Base-by-base conservation (phyloP, 2,888 invertebrate species). In the Agrotis puta region DNA sequence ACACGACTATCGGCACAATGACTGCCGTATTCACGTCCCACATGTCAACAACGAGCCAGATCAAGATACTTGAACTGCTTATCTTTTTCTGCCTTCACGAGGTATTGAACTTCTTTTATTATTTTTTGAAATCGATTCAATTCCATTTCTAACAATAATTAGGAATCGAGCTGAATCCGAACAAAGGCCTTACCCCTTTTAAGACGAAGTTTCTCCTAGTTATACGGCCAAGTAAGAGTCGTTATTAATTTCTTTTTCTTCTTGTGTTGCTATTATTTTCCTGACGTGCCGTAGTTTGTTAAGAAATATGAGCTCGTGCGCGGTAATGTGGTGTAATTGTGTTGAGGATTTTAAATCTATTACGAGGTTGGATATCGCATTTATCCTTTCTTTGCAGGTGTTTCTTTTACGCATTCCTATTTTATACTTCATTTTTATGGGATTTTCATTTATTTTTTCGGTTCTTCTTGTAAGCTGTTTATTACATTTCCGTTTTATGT, bases 301-400 rank as follows among this genome's bases (percentile, higher is more conserved):
- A 53, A 66, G 78, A 81, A 69, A 64, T 81, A 80, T 58, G 69
- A 69, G 65, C 56, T 70, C 18, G 33, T 66, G 53, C 13, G 54
- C 48, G 18, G 64, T 77, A 72, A 69, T 80, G 33, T 72, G 67
- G 66, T 77, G 82, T 81, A 81, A 79, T 77, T 81, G 68, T 72
- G 65, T 77, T 69, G 66, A 63, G 61, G 63, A 81, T 80, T 81
- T 72, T 54, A 81, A 79, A 69, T 66, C 61, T 65, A 81, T 81
- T 77, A 64, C 58, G 68, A 61, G 50, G 24, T 51, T 67, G 22
- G 48, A 39, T 50, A 70, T 68, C 33, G 7, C 20, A 16, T 24
- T 3, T 47, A 62, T 20, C 9, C 47, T 59, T 51, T 63, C 14
- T 48, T 22, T 59, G 33, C 13, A 43, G 14, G 9, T 65, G 50